phyloP scores from a whole-genome alignment of 2,113 vertebrate species.

The Sapayoa aenigma region DNA sequence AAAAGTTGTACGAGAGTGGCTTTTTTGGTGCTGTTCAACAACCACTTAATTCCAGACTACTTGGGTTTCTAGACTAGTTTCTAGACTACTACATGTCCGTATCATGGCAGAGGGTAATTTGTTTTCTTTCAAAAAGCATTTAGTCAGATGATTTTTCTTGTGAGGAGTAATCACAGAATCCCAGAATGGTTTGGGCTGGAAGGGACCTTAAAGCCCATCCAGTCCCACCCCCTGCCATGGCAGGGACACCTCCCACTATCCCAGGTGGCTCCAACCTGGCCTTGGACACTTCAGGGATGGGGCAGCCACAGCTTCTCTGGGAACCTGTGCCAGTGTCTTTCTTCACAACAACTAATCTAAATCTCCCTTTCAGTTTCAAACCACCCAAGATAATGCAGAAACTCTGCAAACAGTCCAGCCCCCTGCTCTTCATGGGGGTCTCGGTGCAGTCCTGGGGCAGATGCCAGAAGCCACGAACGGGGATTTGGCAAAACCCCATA shows the following conservation, averaged over 20 bases:
- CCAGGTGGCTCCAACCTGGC: rapidly evolving
- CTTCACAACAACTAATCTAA: too few relatives aligned
- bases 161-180: neutral
- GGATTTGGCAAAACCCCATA: neutral
- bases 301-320: neutral
- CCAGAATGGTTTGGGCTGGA: neutral
- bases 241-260: neutral
- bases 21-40: neutral
- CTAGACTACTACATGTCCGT: too few relatives aligned
- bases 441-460: neutral
- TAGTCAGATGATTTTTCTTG: neutral
- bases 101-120: neutral
- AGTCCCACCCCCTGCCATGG: neutral
- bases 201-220: neutral
- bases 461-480: rapidly evolving
- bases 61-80: too few relatives aligned
- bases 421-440: rapidly evolving
- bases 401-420: neutral
- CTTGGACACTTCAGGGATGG: neutral
- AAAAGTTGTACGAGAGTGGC: neutral
- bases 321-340: neutral
- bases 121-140: neutral
- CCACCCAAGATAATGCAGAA: neutral
- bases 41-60: neutral
- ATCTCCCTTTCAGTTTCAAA: neutral